Evolutionary conservation across 2,113 vertebrate species (phyloP), one percentile per base, ranked within the genome.

Genomic region (Tetrax tetrax): DNA sequence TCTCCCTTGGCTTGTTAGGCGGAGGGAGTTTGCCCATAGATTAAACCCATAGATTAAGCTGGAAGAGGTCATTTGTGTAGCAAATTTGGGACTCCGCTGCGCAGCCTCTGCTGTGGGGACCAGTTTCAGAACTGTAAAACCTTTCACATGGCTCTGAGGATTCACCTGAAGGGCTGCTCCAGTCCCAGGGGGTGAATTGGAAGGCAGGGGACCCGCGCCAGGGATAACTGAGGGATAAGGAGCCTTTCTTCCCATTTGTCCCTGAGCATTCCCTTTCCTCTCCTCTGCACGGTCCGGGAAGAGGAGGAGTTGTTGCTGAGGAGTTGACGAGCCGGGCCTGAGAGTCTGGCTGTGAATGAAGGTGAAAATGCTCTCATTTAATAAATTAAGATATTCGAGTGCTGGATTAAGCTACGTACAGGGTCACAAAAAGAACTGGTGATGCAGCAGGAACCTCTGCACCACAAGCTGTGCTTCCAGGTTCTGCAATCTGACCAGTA

Each of bases 201-300:
- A 28, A 38, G 60, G 53, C 47, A 14, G 9, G 61, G 48, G 7
- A 68, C 22, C 50, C 7, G n/a, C 0, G 2, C 16, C 2, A 14
- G 24, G 20, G n/a, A 22, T 14, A 50, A 66, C 25, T 24, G 37
- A 70, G 68, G 27, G n/a, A 24, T 33, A n/a, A 37, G 48, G 19
- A 7, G 5, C 5, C 0, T 0, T 71, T 33, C 25, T 28, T 48
- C 22, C 14, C 1, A 0, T 38, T 48, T 54, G n/a, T 17, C 41
- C 64, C 12, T 4, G 9, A 29, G 25, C 11, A 38, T 37, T 20
- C 24, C 19, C 33, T 48, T 33, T 21, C 48, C 65, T 45, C 50
- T 24, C 35, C 28, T 87, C 29, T 45, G 35, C 38, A 6, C 8
- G 0, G 11, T 31, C 41, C 33, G 12, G 48, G 14, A 38, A 6